A percentile compares a stretch with the other conserved stretches of the same genome.
Evolutionary conservation across 92 coral and sea anemone species (phyloP).

Genomic region (Porites evermanni): DNA sequence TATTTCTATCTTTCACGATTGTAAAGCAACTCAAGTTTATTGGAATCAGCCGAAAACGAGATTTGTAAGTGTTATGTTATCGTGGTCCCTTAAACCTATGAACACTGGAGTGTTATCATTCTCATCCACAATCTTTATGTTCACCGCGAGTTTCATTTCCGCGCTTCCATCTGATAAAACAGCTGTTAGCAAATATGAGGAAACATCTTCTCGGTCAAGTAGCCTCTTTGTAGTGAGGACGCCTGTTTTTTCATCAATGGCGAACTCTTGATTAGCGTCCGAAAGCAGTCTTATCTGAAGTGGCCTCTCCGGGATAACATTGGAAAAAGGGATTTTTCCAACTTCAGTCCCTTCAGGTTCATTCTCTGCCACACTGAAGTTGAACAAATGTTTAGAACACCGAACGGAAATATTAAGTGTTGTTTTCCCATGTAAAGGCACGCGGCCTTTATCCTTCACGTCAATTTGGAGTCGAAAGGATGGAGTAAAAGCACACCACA

Average conservation of each 20-base stretch:
- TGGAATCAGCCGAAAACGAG: too few species aligned
- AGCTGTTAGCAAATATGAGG: conserved; percentile 58
- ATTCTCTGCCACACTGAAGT: conserved; percentile 79
- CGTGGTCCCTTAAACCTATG: conserved; percentile 65
- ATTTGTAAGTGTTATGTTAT: conserved; percentile 68
- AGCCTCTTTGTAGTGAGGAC: conserved; percentile 59
- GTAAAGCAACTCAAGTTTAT: too few species aligned
- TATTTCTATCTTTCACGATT: too few species aligned
- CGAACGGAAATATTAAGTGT: conserved; percentile 65
- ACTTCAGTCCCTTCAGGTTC: conserved; percentile 62
- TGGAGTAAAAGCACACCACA: conserved; percentile 85
- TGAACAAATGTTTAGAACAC: conserved; percentile 70
- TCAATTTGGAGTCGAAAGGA: conserved; percentile 70
- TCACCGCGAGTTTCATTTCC: conserved; percentile 40
- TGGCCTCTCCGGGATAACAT: conserved; percentile 62
- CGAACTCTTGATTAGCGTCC: conserved; percentile 49
- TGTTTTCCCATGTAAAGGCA: conserved; percentile 68
- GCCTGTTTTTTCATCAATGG: conserved; percentile 72
- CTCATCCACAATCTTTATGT: conserved; percentile 65
- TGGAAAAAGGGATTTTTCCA: conserved; percentile 65
- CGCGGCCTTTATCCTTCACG: conserved; percentile 84
- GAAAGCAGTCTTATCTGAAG: conserved; percentile 52
- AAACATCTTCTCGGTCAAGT: conserved; percentile 82
- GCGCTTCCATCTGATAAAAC: conserved; percentile 71
- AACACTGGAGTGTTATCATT: conserved; percentile 87